Conservation (phyloP, 2,113 vertebrate genomes). For the Cyphomyrus discorhynchus region DNA sequence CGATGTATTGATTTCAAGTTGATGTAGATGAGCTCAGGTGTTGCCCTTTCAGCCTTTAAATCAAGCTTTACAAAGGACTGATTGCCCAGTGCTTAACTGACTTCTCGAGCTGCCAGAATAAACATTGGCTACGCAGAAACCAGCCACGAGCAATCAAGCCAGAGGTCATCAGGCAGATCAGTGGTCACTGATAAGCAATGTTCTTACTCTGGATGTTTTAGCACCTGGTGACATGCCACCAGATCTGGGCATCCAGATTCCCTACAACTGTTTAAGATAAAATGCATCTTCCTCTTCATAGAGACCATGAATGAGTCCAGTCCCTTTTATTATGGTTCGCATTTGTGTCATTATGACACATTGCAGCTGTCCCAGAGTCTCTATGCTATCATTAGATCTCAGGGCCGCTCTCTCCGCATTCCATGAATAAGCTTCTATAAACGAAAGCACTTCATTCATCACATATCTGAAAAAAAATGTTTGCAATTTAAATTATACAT, state of each 20-base stretch:
- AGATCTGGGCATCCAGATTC: background rate
- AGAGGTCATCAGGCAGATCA: background rate
- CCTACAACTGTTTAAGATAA: background rate
- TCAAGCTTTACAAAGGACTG: background rate
- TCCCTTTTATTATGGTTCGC: background rate
- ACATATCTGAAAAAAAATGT: background rate
- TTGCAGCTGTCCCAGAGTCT: background rate
- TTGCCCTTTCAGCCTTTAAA: background rate
- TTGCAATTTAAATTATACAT: slow-evolving; percentile 1
- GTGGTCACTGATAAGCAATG: background rate
- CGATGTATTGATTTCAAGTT: background rate
- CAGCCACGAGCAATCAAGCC: background rate
- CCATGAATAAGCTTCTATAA: background rate
- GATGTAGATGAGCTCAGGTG: background rate
- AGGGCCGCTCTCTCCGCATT: background rate
- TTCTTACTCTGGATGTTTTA: background rate
- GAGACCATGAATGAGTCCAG: background rate
- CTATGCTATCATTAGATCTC: background rate
- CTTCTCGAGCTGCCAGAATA: background rate
- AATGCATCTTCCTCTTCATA: background rate
- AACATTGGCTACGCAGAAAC: background rate
- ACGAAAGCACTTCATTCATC: background rate
- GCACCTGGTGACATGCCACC: background rate
- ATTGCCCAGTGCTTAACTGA: background rate
- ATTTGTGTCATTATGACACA: background rate